Evolutionary conservation across 2,888 invertebrate genomes (phyloP), one percentile per base, ranked within the genome.

Genomic region (Andricus curvator): DNA sequence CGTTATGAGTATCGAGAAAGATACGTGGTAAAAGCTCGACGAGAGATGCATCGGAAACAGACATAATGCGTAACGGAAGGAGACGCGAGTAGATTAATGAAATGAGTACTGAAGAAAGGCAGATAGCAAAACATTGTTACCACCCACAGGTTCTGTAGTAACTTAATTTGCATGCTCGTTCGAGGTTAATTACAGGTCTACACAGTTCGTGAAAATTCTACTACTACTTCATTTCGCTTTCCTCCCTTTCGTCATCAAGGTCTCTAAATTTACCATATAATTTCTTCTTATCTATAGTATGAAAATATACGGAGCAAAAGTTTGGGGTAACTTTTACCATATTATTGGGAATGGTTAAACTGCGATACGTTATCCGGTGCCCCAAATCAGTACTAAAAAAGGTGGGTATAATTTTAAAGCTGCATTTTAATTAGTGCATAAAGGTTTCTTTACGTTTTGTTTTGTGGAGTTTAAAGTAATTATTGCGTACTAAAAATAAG

Each of bases 131-230:
- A 56, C 20, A 51, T 51, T 70, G 51, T 33, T 29, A 33, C 29
- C 48, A 48, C 8, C 56, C 51, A 51, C 68, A 74, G 11, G 33
- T 56, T 56, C 33, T 70, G 20, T 4, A 51, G 86, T 87, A 85
- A 88, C 88, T 89, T 89, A 89, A 90, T 90, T 90, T 90, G 88
- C 90, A 89, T 89, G 86, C 89, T 85, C 85, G 87, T 87, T 86
- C 88, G 85, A 88, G 87, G 89, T 88, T 90, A 89, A 90, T 90
- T 89, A 89, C 89, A 86, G 88, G 87, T 88, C 88, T 88, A 89
- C 86, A 86, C 86, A 86, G 86, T 85, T 85, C 83, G 66, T 65
- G 76, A 76, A 78, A 80, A 77, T 81, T 81, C 70, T 22, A 56
- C 22, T 56, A n/a, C 56, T 29, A 25, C 51, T 20, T 65, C 20